Conservation (phyloP, 2,113 vertebrate genomes). For the Eira barbara region DNA sequence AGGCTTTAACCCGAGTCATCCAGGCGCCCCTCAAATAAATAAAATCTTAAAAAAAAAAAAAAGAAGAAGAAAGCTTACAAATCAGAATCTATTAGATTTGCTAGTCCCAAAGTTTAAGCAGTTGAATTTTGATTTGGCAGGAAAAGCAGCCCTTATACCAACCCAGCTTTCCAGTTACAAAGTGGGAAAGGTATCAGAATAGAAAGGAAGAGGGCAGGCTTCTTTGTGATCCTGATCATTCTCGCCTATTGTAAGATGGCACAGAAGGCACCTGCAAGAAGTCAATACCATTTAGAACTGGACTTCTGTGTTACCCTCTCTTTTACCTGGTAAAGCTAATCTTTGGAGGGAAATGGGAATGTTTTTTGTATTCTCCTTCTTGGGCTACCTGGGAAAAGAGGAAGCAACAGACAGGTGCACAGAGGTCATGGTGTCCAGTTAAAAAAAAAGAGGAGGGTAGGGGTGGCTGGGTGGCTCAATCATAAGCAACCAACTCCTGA, state of each 20-base stretch:
- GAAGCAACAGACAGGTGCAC: not conserved
- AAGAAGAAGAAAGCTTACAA: not conserved
- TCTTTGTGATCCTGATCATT: not conserved
- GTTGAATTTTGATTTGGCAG: not conserved
- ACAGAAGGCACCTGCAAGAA: not conserved
- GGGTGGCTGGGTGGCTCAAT: not conserved
- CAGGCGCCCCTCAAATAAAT: too few species aligned
- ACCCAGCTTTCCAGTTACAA: not conserved
- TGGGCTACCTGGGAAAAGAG: not conserved
- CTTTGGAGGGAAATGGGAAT: not conserved
- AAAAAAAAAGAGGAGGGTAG: not conserved
- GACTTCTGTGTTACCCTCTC: not conserved
- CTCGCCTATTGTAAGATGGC: not conserved
- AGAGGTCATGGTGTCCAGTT: not conserved
- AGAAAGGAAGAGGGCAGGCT: not conserved
- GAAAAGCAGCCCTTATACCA: not conserved
- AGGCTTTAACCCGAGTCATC: too few species aligned
- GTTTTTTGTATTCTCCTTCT: not conserved
- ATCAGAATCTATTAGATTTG: not conserved
- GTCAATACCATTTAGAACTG: not conserved
- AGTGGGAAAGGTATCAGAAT: not conserved
- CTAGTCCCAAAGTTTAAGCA: not conserved
- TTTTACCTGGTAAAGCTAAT: not conserved
- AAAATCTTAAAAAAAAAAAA: too few species aligned
- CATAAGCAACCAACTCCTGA: not conserved